Conservation (phyloP, 2,113 vertebrate species). For the Nothoprocta perdicaria region DNA sequence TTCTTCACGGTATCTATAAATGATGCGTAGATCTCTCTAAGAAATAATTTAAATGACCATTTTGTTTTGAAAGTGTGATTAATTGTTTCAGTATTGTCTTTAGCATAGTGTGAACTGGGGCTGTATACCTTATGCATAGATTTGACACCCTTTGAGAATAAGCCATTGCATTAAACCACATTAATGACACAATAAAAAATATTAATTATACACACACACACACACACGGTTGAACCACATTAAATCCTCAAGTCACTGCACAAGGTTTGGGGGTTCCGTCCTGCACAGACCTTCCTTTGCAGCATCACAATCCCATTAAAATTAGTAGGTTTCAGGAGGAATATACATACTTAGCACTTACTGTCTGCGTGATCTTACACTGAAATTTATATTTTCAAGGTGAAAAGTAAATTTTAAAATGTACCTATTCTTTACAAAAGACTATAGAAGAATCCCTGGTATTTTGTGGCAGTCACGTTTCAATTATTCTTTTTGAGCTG, state of each 20-base stretch:
- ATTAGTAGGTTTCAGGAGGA: not conserved
- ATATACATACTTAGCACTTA: not conserved
- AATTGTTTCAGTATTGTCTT: not conserved
- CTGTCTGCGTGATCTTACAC: not conserved
- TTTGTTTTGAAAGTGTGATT: not conserved
- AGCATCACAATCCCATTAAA: not conserved
- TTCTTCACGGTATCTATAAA: not conserved
- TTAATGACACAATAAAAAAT: too few relatives aligned
- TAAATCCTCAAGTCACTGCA: not conserved
- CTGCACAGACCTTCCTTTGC: not conserved
- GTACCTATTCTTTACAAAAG: not conserved
- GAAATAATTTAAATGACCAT: not conserved
- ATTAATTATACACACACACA: too few relatives aligned
- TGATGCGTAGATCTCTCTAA: not conserved
- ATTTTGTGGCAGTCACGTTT: not conserved
- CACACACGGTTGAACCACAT: not conserved
- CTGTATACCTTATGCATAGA: not conserved
- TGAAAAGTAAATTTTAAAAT: not conserved
- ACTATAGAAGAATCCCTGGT: not conserved
- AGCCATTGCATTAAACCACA: not conserved
- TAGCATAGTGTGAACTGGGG: not conserved
- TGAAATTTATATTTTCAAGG: not conserved
- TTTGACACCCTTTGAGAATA: not conserved
- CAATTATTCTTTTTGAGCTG: not conserved
- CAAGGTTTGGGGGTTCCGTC: not conserved